These are phyloP conservation scores for Sander lucioperca DNA, from an alignment of 2,113 vertebrate genomes.

Conservation along the genomic window DNA sequence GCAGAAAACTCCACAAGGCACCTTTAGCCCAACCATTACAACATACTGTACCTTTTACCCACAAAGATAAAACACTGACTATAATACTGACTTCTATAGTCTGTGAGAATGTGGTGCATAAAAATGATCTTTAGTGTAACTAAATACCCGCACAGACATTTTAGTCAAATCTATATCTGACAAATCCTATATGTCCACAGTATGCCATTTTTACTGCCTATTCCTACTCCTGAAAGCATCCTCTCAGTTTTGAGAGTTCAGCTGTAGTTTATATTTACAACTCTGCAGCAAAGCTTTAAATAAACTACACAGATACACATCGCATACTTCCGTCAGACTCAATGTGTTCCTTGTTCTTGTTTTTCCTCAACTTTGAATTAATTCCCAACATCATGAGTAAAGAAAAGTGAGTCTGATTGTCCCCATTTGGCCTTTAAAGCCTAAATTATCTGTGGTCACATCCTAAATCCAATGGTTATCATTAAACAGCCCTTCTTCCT, in stretches of 20 bases:
- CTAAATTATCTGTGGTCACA: constrained; percentile 38
- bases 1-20: neutral
- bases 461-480: constrained; percentile 33
- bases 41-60: neutral
- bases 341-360: constrained; percentile 35
- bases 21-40: neutral
- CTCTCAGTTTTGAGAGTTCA: constrained; percentile 20
- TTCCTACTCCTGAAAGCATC: neutral
- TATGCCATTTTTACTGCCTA: neutral
- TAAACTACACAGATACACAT: constrained; percentile 22
- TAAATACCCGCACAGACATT: neutral
- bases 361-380: constrained; percentile 7
- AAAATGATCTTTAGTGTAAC: neutral
- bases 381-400: neutral
- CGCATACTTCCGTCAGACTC: constrained; percentile 2
- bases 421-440: constrained; percentile 23
- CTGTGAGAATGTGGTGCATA: neutral
- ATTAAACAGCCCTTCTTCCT: constrained; percentile 34
- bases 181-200: neutral
- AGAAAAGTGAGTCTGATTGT: constrained; percentile 14
- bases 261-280: constrained; percentile 30
- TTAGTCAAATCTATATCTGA: neutral
- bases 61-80: neutral
- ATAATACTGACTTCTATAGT: neutral
- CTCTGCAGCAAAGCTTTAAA: constrained; percentile 6